Base-by-base conservation (phyloP, 2,888 invertebrate genomes). In the Allacma fusca region DNA sequence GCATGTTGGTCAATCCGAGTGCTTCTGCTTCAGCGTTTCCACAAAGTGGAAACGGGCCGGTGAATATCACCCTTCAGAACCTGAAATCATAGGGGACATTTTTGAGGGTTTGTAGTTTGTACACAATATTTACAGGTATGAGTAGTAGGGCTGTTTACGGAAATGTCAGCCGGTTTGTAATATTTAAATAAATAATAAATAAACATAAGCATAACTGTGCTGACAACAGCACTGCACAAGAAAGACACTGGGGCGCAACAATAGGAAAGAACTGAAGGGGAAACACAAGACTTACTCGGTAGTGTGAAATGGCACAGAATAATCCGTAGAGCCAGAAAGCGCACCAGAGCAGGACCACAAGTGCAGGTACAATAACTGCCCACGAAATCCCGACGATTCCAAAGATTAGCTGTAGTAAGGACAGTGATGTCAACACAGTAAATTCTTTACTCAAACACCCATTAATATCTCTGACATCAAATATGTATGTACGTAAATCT, bases 281-380 rank as follows among this genome's bases (percentile, higher is more conserved):
- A 29, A 29, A 68, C 23, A 19, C 4, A 24, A 28, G 28, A 59
- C 57, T 73, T 81, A 83, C 83, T 68, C 82, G 59, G 62, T 83
- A 83, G 40, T 83, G 82, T 4, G 83, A 83, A 43, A 83, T 80
- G 13, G 80, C 81, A 72, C 83, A 83, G 71, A 80, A 80, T 67
- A 82, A 82, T 74, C 83, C 83, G 70, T 83, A 83, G 1, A 70
- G 57, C 83, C 83, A 83, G 59, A 82, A 77, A 9, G 43, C 77
- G 65, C 83, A 83, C 83, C 83, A 83, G 50, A 82, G 21, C 12
- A 83, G 74, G 7, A 83, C 81, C 21, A 82, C 29, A 65, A 83
- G 76, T 1, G 81, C 80, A 28, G 83, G 83, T 21, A 83, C 71
- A 12, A 83, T 74, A 16, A 83, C 80, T 0, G 80, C 79, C 72